Evolutionary conservation across 2,888 invertebrate species (phyloP), one percentile per base, ranked within the genome.

Genomic region (Abrostola tripartita): DNA sequence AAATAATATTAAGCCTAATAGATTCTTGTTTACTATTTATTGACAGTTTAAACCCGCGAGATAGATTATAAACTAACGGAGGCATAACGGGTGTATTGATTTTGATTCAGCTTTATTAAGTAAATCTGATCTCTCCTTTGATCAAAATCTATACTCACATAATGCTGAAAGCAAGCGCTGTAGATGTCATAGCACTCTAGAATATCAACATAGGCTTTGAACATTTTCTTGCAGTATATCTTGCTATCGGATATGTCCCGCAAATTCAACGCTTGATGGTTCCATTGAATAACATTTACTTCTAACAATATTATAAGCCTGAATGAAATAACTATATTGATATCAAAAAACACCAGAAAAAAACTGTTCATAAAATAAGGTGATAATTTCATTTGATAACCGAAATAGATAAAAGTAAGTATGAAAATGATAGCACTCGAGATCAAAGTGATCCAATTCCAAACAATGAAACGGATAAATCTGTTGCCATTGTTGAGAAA

Each of bases 141-240:
- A 10, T 44, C 24, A 24, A 6, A 0, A 14, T 4, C 12, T 24
- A 9, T 47, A 71, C 73, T 75, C 57, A 74, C 74, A 0, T 12
- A 52, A 11, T 41, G 12, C 24, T 58, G 62, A 35, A 44, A 68
- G 37, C 52, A 37, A 1, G 5, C 6, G 60, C 61, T 65, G 37
- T 60, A 57, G 6, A 40, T 12, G 12, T 60, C 7, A 41, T 53
- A 71, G 52, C 69, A 69, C n/a, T 61, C 6, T 7, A 69, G 40
- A 40, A 74, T 73, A 14, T 73, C 38, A n/a, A 35, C n/a, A 35
- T 55, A 74, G 4, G 50, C 24, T 37, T 61, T 24, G 40, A 68
- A 74, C 41, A 68, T 11, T 35, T 0, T 57, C 7, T 11, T 53
- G 5, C 35, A 41, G 40, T 49, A 14, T 1, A 9, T 14, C 4